These are phyloP conservation scores for Poeciliopsis infans DNA, from an alignment of 2,797 vertebrate genomes.

Conservation along the genomic window DNA sequence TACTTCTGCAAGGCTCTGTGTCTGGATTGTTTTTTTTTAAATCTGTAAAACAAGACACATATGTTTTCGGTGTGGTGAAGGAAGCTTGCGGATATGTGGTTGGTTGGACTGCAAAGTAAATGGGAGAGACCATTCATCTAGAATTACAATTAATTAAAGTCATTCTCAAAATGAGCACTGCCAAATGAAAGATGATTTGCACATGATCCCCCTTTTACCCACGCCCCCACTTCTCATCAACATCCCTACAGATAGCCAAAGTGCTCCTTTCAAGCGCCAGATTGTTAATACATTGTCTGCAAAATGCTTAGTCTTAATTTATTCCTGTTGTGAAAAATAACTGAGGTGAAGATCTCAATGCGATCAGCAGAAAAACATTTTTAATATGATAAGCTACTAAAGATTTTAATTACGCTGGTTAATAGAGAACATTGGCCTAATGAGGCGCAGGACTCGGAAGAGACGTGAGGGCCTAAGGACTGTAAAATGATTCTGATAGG, in stretches of 20 bases:
- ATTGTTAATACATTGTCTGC: slow-evolving; percentile 77
- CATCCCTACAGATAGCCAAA: slow-evolving; percentile 80
- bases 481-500: slow-evolving; percentile 99
- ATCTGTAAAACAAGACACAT: slow-evolving; percentile 55
- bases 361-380: slow-evolving; percentile 99
- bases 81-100: slow-evolving; percentile 54
- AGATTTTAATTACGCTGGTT: slow-evolving; percentile 99
- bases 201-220: slow-evolving; percentile 42
- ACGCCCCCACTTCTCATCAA: slow-evolving; percentile 67
- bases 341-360: slow-evolving; percentile 99
- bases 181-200: slow-evolving; percentile 82
- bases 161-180: slow-evolving; percentile 78
- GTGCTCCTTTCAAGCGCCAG: slow-evolving; percentile 79
- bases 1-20: neutral
- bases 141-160: slow-evolving; percentile 84
- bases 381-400: slow-evolving; percentile 99
- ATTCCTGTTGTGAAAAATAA: slow-evolving; percentile 99
- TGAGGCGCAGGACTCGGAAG: slow-evolving; percentile 98
- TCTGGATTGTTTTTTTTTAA: slow-evolving; percentile 50
- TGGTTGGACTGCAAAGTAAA: slow-evolving; percentile 66
- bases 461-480: slow-evolving; percentile 95
- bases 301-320: slow-evolving; percentile 95
- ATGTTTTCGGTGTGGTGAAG: slow-evolving; percentile 52
- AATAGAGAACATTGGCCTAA: slow-evolving; percentile 99
- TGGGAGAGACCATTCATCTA: slow-evolving; percentile 74